Percentiles rank a stretch among this genome's conserved stretches.
phyloP scores from a whole-genome alignment of 2,888 invertebrate species.

The Dioctria rufipes region DNA sequence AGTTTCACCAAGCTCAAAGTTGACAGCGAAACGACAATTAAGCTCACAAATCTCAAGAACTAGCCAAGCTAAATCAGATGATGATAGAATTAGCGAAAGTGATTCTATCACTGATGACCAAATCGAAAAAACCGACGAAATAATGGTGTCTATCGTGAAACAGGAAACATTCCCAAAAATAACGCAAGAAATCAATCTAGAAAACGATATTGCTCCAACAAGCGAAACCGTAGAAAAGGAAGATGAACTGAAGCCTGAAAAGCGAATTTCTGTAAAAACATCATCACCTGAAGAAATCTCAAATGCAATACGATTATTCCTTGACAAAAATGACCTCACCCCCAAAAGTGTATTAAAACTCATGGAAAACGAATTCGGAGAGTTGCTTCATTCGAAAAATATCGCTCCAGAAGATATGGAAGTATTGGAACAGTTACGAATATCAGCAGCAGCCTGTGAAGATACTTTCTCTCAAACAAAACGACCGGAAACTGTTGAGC shows the following conservation, averaged over 20 bases:
- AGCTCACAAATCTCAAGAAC: slow-evolving; percentile 50
- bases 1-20: slow-evolving; percentile 59
- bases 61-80: not conserved
- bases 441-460: not conserved
- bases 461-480: not conserved
- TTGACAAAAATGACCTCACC: slow-evolving; percentile 50
- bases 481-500: not conserved
- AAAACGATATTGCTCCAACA: not conserved
- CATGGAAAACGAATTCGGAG: slow-evolving; percentile 57
- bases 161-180: too few species aligned
- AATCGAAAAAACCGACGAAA: too few species aligned
- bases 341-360: slow-evolving; percentile 53
- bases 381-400: slow-evolving; percentile 46
- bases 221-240: not conserved
- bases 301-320: slow-evolving; percentile 53
- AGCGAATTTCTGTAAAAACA: not conserved
- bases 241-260: not conserved
- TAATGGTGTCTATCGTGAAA: too few species aligned
- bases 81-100: not conserved
- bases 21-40: slow-evolving; percentile 51
- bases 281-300: slow-evolving; percentile 54
- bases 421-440: slow-evolving; percentile 52
- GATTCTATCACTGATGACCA: too few species aligned
- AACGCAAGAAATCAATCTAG: not conserved
- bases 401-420: slow-evolving; percentile 47